These are phyloP conservation scores for Trachelipus rathkii DNA, from an alignment of 1,140 invertebrate genomes.

Conservation along the genomic window DNA sequence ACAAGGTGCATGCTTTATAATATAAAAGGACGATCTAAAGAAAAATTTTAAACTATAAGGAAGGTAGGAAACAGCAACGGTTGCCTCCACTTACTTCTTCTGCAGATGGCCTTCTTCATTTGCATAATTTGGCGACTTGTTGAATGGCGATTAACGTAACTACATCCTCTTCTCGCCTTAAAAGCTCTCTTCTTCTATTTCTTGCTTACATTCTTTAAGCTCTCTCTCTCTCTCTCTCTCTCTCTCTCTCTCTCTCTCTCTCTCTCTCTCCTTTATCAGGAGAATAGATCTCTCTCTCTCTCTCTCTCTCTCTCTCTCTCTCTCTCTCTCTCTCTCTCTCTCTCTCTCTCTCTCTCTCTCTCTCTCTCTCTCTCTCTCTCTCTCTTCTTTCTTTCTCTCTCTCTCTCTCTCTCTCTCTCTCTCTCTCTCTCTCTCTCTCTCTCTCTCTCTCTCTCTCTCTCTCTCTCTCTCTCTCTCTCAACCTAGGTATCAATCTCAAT, in stretches of 20 bases:
- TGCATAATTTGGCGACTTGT: constrained; percentile 4
- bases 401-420: neutral
- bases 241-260: neutral
- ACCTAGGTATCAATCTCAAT: neutral
- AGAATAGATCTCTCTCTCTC: too few species aligned
- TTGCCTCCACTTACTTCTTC: neutral
- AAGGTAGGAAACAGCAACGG: neutral
- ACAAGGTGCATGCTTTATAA: too few species aligned
- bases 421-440: neutral
- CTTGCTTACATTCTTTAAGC: neutral
- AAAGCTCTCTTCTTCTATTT: neutral
- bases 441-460: neutral
- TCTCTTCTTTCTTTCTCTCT: neutral
- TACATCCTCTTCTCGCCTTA: neutral
- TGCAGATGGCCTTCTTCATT: neutral
- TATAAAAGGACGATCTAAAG: too few species aligned
- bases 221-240: neutral
- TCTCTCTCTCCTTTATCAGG: neutral
- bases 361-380: neutral
- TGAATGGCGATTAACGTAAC: neutral
- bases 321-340: constrained; percentile 5
- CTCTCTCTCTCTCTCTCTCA: neutral
- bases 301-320: neutral
- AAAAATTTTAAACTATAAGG: too few species aligned
- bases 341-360: constrained; percentile 11